A percentile compares a stretch with the other conserved stretches of the same genome.
These are phyloP conservation scores for Denticeps clupeoides DNA, from an alignment of 2,797 vertebrate genomes.

Conservation along the genomic window DNA sequence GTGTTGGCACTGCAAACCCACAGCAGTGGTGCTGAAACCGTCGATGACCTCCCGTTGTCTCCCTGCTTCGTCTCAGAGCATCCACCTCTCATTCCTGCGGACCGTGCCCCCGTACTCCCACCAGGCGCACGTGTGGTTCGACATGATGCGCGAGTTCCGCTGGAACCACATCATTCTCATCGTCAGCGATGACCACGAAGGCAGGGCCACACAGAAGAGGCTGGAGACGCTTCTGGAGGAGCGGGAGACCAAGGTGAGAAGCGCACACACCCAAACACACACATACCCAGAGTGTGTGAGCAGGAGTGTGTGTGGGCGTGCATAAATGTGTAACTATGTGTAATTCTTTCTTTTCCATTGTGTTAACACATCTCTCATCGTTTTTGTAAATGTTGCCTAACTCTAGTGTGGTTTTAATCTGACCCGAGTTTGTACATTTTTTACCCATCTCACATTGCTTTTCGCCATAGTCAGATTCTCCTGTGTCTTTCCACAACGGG, in stretches of 20 bases:
- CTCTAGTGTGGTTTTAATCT: conserved; percentile 87
- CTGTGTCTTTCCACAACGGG: conserved; percentile 82
- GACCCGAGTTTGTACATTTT: conserved; percentile 83
- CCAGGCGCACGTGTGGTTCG: conserved; percentile 97
- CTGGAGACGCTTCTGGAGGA: conserved; percentile 96
- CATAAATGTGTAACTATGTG: conserved; percentile 28
- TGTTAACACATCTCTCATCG: conserved; percentile 87
- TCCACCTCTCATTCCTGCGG: conserved; percentile 94
- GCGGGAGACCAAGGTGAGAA: conserved; percentile 96
- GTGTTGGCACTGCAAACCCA: too few relatives aligned
- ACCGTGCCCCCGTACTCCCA: conserved; percentile 96
- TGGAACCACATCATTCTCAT: conserved; percentile 98
- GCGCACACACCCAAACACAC: too few relatives aligned
- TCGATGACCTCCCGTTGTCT: too few relatives aligned
- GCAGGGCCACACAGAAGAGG: conserved; percentile 92
- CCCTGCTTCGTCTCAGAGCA: conserved; percentile 62
- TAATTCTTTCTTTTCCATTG: conserved; percentile 68
- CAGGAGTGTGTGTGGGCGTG: conserved; percentile 5
- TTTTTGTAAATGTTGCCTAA: conserved; percentile 88
- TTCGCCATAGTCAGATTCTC: conserved; percentile 90
- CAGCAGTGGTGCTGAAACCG: too few relatives aligned
- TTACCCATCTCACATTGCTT: conserved; percentile 97
- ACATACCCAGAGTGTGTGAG: conserved; percentile 25
- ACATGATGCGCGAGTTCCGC: conserved; percentile 96
- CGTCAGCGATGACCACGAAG: conserved; percentile 96